phyloP scores from a whole-genome alignment of 2,888 invertebrate species.

The Perdita meconis region DNA sequence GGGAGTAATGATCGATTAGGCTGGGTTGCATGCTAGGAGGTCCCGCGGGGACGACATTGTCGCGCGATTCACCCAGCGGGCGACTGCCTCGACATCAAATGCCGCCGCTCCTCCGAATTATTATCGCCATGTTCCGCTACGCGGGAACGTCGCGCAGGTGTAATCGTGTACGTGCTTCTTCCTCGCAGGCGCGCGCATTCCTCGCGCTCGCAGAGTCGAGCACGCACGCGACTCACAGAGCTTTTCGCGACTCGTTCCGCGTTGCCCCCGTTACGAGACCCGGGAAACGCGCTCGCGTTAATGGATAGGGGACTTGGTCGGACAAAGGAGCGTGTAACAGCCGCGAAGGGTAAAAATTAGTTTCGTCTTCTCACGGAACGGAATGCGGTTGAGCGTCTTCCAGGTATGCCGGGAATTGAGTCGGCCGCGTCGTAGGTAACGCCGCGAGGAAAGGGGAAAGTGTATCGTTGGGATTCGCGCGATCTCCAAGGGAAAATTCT shows the following conservation, averaged over 20 bases:
- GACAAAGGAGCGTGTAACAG: conserved; percentile 7
- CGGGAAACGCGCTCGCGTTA: conserved; percentile 21
- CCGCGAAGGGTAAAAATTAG: conserved; percentile 20
- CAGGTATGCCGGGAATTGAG: not conserved
- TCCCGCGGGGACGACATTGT: conserved; percentile 73
- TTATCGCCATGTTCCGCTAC: conserved; percentile 68
- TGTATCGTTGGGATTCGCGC: not conserved
- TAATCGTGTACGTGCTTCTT: conserved; percentile 26
- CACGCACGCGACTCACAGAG: conserved; percentile 17
- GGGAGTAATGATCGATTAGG: conserved; percentile 63
- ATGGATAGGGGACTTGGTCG: conserved; percentile 16
- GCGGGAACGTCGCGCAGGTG: conserved; percentile 55
- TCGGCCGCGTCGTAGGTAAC: not conserved
- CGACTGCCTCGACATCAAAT: conserved; percentile 70
- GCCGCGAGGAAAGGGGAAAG: not conserved
- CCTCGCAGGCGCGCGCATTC: not conserved
- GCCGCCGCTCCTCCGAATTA: conserved; percentile 68
- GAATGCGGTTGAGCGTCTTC: conserved; percentile 13
- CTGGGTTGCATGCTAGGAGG: conserved; percentile 71
- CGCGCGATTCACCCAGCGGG: conserved; percentile 76
- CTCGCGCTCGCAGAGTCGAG: not conserved
- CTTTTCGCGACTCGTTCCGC: not conserved
- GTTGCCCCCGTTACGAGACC: conserved; percentile 15
- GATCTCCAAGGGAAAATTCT: not conserved
- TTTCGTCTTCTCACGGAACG: conserved; percentile 19